A percentile compares a stretch with the other conserved stretches of the same genome.
Evolutionary conservation across 1,140 invertebrate genomes (phyloP).

Genomic region (Drosophila burlai): DNA sequence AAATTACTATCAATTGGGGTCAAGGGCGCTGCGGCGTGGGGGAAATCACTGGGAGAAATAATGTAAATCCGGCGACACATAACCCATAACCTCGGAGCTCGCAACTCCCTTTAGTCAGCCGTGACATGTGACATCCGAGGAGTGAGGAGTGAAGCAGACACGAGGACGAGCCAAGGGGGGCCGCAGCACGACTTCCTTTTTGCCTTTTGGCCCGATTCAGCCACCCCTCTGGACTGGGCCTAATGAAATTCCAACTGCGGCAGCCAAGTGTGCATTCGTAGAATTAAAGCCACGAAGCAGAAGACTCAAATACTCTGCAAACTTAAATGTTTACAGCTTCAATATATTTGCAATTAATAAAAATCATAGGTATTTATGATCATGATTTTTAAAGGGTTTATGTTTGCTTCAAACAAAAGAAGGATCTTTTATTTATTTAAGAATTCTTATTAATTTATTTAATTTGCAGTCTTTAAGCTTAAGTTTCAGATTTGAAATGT

Average conservation of each 20-base stretch:
- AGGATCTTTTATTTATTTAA: background rate
- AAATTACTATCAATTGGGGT: conserved; percentile 63
- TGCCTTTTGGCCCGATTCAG: conserved; percentile 1
- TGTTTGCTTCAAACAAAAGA: no score
- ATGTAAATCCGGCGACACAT: conserved; percentile 28
- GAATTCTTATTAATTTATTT: background rate
- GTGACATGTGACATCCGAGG: conserved; percentile 55
- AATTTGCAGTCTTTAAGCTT: background rate
- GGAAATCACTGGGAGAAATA: conserved; percentile 31
- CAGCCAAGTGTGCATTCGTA: conserved; percentile 17
- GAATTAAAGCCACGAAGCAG: background rate
- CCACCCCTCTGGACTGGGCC: conserved; percentile 11
- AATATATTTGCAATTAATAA: background rate
- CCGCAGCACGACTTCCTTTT: conserved; percentile 5
- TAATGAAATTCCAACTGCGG: conserved; percentile 59
- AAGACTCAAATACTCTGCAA: background rate
- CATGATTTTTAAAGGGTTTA: no score
- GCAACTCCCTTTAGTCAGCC: conserved; percentile 37
- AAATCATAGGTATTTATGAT: background rate
- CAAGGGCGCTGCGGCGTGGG: conserved; percentile 50
- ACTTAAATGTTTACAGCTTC: no score
- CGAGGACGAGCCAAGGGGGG: background rate
- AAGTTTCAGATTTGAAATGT: background rate
- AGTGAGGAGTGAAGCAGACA: background rate
- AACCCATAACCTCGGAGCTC: conserved; percentile 28